Percentiles rank a stretch among this genome's conserved stretches.
These are phyloP conservation scores for Anableps anableps DNA, from an alignment of 2,797 vertebrate genomes.

Conservation along the genomic window DNA sequence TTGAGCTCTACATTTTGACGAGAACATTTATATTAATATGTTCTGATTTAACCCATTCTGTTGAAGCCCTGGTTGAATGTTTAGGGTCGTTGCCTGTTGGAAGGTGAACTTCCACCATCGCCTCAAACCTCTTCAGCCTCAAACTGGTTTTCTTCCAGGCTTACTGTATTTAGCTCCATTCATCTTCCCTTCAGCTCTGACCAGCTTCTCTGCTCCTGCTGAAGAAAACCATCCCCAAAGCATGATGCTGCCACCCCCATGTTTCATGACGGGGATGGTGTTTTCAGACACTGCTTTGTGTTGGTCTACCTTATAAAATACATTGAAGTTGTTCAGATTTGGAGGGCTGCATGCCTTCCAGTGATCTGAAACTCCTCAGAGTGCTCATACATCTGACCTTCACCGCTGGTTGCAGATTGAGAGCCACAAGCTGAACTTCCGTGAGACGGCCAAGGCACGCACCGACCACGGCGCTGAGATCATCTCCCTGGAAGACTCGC, in stretches of 20 bases:
- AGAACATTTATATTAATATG: not conserved
- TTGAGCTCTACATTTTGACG: not conserved
- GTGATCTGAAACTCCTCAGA: not conserved
- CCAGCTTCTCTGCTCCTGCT: not conserved
- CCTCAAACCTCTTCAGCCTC: not conserved
- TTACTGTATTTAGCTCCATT: not conserved
- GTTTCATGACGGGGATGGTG: not conserved
- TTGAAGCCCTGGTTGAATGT: not conserved
- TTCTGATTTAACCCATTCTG: not conserved
- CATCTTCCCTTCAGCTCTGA: too few species aligned
- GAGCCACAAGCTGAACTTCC: constrained; percentile 95
- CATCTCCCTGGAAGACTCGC: constrained; percentile 93
- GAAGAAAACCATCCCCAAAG: not conserved
- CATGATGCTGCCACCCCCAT: not conserved
- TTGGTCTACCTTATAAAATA: not conserved
- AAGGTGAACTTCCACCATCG: too few species aligned
- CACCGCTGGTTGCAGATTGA: constrained; percentile 85
- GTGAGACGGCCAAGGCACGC: constrained; percentile 95
- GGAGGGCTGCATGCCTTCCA: not conserved
- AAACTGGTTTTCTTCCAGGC: not conserved
- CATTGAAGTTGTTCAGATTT: not conserved
- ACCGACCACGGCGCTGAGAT: constrained; percentile 99
- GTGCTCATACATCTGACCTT: not conserved
- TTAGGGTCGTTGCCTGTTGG: not conserved
- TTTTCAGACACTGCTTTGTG: not conserved